Base-by-base conservation (phyloP, 2,888 invertebrate species). In the Timandra comae region DNA sequence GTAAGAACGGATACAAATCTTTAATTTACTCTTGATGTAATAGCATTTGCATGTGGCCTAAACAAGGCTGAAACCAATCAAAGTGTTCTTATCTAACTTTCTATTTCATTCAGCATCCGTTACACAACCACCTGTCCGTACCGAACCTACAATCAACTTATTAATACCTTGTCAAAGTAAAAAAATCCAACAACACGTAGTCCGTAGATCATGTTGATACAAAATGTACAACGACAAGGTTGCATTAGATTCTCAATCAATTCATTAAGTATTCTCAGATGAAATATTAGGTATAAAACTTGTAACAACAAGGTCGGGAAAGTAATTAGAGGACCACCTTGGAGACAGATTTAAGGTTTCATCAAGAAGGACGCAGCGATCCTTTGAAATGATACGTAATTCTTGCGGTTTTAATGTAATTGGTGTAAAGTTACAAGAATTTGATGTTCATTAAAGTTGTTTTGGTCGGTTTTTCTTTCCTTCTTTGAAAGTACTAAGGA, bases 311-410 rank as follows among this genome's bases (percentile, higher is more conserved):
- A 72, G 75, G 73, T 56, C 61, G 60, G 49, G 68, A 73, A 72
- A 72, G 70, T 74, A 66, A 71, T 72, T 70, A 67, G 46, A 40
- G 33, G 71, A 72, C 71, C 75, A 72, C 77, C 77, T 68, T 62
- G 70, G 49, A 50, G 63, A 59, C 54, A 61, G 48, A 58, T 64
- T 58, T 65, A 70, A 58, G 78, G 79, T 65, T 79, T 81, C 78
- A 32, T 35, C 33, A 35, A 31, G 56, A 64, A 63, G 63, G 63
- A 66, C 63, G 29, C 20, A 12, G 49, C 29, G 36, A 34, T 42
- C 33, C 31, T 39, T 31, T 33, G 29, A 38, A 44, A 44, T 35
- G 35, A 45, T 43, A 35, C 30, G 32, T 46, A 40, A 46, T 41
- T 45, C 39, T 47, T 56, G 56, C 33, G 56, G 59, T 53, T 53